phyloP scores from a whole-genome alignment of 2,888 invertebrate genomes.

The Platycheirus rosarum region DNA sequence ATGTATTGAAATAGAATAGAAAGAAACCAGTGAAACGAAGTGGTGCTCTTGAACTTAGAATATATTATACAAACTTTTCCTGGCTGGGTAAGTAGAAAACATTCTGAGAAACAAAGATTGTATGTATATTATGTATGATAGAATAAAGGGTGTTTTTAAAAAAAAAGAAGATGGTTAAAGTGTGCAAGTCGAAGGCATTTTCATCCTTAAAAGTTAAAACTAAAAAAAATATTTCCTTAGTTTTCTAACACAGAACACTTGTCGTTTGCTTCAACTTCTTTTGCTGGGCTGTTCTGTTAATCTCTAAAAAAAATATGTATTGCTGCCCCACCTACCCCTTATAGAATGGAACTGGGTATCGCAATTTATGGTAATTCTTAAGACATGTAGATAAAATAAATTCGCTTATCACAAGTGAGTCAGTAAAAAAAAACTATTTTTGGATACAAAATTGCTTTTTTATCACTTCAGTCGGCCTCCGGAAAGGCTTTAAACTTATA shows the following conservation, averaged over 20 bases:
- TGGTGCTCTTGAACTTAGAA: neutral
- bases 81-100: slow-evolving; percentile 29
- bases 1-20: slow-evolving; percentile 25
- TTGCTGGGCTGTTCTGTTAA: neutral
- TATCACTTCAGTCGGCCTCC: neutral
- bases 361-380: slow-evolving; percentile 9
- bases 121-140: slow-evolving; percentile 26
- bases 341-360: neutral
- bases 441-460: neutral
- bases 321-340: slow-evolving; percentile 44
- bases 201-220: neutral
- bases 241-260: neutral
- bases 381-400: slow-evolving; percentile 21
- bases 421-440: slow-evolving; percentile 2
- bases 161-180: too few species aligned
- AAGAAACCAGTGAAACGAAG: neutral
- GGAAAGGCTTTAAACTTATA: neutral
- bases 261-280: neutral
- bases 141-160: slow-evolving; percentile 23
- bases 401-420: slow-evolving; percentile 21
- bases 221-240: neutral
- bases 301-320: neutral
- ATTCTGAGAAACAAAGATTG: neutral
- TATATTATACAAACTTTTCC: too few species aligned
- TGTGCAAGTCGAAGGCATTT: too few species aligned